A percentile compares a stretch with the other conserved stretches of the same genome.
Evolutionary conservation across 2,888 invertebrate genomes (phyloP).

Genomic region (Acronicta alni): DNA sequence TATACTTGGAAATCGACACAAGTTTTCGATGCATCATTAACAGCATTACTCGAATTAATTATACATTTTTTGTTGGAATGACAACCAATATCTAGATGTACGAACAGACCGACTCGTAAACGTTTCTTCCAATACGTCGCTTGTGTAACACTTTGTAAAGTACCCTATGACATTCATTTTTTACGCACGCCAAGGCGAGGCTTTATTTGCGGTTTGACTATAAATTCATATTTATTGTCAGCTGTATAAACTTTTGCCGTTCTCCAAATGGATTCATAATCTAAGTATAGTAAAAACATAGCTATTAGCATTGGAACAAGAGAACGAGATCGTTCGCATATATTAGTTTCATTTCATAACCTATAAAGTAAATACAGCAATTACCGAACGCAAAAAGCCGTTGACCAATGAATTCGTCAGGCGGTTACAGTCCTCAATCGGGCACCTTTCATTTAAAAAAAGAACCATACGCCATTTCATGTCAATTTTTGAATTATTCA

Average conservation of each 20-base stretch:
- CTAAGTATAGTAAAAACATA: constrained; percentile 42
- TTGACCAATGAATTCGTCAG: constrained; percentile 89
- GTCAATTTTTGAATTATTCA: constrained; percentile 90
- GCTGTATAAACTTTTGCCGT: constrained; percentile 60
- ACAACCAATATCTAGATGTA: constrained; percentile 61
- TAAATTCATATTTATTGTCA: constrained; percentile 77
- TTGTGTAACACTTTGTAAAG: constrained; percentile 55
- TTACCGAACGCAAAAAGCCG: constrained; percentile 86
- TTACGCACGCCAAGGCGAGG: constrained; percentile 67
- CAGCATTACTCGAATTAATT: constrained; percentile 84
- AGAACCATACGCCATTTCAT: constrained; percentile 90
- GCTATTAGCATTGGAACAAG: constrained; percentile 35
- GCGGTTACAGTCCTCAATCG: constrained; percentile 89
- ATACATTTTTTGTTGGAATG: constrained; percentile 64
- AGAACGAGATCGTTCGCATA: constrained; percentile 38
- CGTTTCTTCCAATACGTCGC: constrained; percentile 52
- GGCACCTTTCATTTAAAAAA: constrained; percentile 89
- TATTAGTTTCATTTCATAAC: constrained; percentile 69
- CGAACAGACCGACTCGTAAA: constrained; percentile 38
- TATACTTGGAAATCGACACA: constrained; percentile 86
- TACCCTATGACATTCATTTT: constrained; percentile 40
- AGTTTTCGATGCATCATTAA: constrained; percentile 83
- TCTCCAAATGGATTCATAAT: constrained; percentile 46
- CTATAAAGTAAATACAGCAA: constrained; percentile 84
- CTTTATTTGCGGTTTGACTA: constrained; percentile 84